Evolutionary conservation across 2,113 vertebrate species (phyloP).

Genomic region (Acanthisitta chloris): DNA sequence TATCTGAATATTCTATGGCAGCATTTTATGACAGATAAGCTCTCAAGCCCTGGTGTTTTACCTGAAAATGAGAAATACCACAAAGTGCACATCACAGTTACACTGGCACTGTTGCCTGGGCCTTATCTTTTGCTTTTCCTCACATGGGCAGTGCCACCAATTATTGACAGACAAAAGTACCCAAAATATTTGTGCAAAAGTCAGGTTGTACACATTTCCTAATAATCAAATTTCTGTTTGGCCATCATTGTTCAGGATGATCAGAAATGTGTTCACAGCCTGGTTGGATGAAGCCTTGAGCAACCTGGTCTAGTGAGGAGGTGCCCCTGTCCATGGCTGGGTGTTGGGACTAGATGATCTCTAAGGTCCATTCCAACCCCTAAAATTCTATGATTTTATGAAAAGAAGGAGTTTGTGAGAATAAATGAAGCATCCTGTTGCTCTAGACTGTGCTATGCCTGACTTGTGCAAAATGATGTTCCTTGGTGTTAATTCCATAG

Average conservation of each 20-base stretch:
- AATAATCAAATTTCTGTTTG: neutral
- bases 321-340: no score
- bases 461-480: constrained; percentile 7
- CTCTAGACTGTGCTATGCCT: neutral
- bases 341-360: no score
- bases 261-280: no score
- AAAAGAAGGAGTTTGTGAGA: neutral
- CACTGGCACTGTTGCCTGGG: neutral
- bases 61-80: neutral
- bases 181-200: neutral
- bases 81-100: neutral
- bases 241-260: neutral
- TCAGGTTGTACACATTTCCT: neutral
- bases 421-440: neutral
- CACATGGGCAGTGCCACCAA: accelerated
- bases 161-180: neutral
- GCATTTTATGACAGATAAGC: neutral
- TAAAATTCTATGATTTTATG: no score
- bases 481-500: neutral
- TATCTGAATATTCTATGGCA: neutral
- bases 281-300: no score
- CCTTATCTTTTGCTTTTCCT: neutral
- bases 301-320: no score
- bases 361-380: no score
- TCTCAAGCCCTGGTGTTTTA: neutral